Conservation (phyloP, 2,888 invertebrate genomes). For the Lymantria dispar region DNA sequence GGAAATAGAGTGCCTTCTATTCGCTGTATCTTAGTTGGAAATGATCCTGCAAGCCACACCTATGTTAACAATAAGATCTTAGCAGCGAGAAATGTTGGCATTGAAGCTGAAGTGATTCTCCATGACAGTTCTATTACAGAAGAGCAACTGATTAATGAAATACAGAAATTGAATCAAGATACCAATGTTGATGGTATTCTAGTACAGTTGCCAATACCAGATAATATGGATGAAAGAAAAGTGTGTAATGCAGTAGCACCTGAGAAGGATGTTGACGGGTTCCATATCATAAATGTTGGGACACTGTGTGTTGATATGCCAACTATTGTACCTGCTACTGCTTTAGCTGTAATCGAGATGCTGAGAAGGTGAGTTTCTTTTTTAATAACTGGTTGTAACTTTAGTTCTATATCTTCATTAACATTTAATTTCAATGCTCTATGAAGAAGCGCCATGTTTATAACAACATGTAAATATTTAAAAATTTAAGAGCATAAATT, state of each 20-base stretch:
- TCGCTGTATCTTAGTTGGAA: conserved; percentile 91
- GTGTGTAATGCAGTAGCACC: conserved; percentile 91
- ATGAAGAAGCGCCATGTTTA: too few relatives aligned
- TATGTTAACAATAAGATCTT: conserved; percentile 92
- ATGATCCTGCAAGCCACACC: conserved; percentile 91
- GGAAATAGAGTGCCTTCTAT: conserved; percentile 87
- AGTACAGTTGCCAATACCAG: conserved; percentile 92
- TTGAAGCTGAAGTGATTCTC: conserved; percentile 86
- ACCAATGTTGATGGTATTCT: conserved; percentile 90
- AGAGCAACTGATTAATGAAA: conserved; percentile 84
- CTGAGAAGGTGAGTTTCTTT: conserved; percentile 78
- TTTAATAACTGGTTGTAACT: neutral
- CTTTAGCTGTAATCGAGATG: conserved; percentile 88
- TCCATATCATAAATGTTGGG: conserved; percentile 92
- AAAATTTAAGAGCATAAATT: too few relatives aligned
- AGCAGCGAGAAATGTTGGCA: conserved; percentile 83
- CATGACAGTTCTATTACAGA: conserved; percentile 84
- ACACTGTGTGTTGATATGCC: conserved; percentile 88
- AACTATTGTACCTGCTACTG: conserved; percentile 90
- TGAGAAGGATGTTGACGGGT: conserved; percentile 95
- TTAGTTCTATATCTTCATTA: too few relatives aligned
- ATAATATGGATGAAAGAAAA: conserved; percentile 87
- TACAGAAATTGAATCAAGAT: conserved; percentile 86
- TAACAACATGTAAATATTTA: too few relatives aligned
- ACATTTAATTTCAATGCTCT: too few relatives aligned